phyloP scores from a whole-genome alignment of 2,888 invertebrate genomes.

The Osedax frankpressi region DNA sequence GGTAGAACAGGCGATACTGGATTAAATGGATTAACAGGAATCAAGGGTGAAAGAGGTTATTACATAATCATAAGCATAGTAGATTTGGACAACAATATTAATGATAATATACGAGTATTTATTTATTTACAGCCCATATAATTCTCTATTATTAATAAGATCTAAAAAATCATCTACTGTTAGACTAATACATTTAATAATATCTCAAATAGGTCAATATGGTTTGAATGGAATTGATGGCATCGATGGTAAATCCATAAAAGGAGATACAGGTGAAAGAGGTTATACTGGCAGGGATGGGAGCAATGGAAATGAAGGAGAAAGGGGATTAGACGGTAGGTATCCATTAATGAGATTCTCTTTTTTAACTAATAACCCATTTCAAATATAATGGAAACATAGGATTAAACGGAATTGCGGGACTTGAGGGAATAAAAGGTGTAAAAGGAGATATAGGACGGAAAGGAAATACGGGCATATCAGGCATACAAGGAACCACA shows the following conservation, averaged over 20 bases:
- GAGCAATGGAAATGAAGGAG: slow-evolving; percentile 25
- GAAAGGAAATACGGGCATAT: slow-evolving; percentile 26
- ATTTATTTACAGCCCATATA: too few relatives aligned
- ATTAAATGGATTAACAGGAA: too few relatives aligned
- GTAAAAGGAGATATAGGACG: not conserved
- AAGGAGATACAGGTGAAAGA: slow-evolving; percentile 32
- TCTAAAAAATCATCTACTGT: too few relatives aligned
- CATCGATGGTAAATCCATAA: slow-evolving; percentile 10
- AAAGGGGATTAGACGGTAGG: slow-evolving; percentile 33
- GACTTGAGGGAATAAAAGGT: not conserved
- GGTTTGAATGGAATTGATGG: slow-evolving; percentile 15
- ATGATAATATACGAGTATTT: too few relatives aligned
- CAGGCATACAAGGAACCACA: slow-evolving; percentile 43
- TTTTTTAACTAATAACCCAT: too few relatives aligned
- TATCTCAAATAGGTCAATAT: not conserved
- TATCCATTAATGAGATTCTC: not conserved
- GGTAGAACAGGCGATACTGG: too few relatives aligned
- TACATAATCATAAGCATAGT: too few relatives aligned
- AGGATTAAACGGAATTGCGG: not conserved
- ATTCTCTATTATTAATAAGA: too few relatives aligned
- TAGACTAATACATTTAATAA: too few relatives aligned
- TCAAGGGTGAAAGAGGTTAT: too few relatives aligned
- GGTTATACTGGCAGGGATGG: slow-evolving; percentile 19
- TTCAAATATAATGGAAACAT: not conserved
- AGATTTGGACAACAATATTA: too few relatives aligned